Conservation (phyloP, 2,888 invertebrate genomes). For the Thelaira solivaga region DNA sequence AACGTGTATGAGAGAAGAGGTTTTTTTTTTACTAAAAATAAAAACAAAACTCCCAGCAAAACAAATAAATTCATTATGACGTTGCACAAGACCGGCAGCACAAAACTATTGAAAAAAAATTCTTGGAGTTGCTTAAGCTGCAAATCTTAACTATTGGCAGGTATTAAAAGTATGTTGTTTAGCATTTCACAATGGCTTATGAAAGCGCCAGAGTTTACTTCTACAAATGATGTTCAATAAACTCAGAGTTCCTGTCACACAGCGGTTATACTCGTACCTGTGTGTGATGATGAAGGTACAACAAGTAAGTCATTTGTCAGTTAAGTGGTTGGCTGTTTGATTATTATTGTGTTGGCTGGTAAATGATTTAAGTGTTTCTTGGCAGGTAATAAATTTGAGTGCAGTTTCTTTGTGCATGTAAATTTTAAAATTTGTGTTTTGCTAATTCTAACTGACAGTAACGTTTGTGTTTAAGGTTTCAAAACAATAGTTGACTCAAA, state of each 20-base stretch:
- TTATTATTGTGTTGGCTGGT: not conserved
- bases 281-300: not conserved
- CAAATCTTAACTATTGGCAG: constrained; percentile 5
- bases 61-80: not conserved
- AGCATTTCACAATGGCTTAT: constrained; percentile 30
- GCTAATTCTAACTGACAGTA: no score
- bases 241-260: not conserved
- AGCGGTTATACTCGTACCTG: constrained; percentile 26
- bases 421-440: not conserved
- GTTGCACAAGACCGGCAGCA: not conserved
- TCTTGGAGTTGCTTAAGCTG: constrained; percentile 14
- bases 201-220: constrained; percentile 28
- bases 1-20: not conserved
- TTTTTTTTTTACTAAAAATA: no score
- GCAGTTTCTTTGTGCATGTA: not conserved
- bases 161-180: constrained; percentile 42
- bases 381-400: constrained; percentile 21
- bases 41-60: no score
- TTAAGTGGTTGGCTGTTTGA: not conserved
- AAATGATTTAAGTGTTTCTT: not conserved
- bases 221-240: not conserved
- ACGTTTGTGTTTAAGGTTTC: no score
- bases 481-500: no score
- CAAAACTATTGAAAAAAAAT: not conserved
- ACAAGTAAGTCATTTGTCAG: not conserved